Conservation (phyloP, 2,113 vertebrate species). For the Sigmodon hispidus region DNA sequence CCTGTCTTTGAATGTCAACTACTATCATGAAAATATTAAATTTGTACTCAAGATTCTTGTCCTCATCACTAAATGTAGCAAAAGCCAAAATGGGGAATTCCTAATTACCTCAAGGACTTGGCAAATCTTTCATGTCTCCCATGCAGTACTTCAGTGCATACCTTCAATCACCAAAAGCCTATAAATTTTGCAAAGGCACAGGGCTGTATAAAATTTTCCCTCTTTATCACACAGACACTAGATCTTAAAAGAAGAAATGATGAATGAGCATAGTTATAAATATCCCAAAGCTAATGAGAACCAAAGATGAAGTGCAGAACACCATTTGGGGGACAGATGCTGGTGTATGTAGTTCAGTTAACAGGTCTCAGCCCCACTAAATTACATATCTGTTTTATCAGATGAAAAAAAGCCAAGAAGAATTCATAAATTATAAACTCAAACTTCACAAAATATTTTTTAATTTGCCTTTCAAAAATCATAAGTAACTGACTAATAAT, state of each 20-base stretch:
- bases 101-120: constrained; percentile 44
- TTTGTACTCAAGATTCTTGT: background rate
- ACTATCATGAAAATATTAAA: background rate
- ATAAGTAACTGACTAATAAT: constrained; percentile 18
- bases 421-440: constrained; percentile 4
- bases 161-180: constrained; percentile 43
- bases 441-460: constrained; percentile 40
- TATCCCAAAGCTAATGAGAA: constrained; percentile 67
- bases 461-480: constrained; percentile 31
- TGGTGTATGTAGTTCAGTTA: constrained; percentile 36
- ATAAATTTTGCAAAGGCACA: constrained; percentile 43
- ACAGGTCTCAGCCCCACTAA: constrained; percentile 62
- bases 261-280: constrained; percentile 57
- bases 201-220: constrained; percentile 55
- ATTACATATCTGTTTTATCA: constrained; percentile 59
- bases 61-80: background rate
- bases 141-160: constrained; percentile 30
- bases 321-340: constrained; percentile 41
- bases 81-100: constrained; percentile 9
- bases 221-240: constrained; percentile 11
- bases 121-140: constrained; percentile 21
- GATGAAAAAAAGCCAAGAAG: constrained; percentile 55
- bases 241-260: constrained; percentile 61
- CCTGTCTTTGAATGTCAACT: background rate
- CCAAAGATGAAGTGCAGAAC: constrained; percentile 68